phyloP scores from a whole-genome alignment of 2,797 vertebrate species.

The Acanthurus leucopareius region DNA sequence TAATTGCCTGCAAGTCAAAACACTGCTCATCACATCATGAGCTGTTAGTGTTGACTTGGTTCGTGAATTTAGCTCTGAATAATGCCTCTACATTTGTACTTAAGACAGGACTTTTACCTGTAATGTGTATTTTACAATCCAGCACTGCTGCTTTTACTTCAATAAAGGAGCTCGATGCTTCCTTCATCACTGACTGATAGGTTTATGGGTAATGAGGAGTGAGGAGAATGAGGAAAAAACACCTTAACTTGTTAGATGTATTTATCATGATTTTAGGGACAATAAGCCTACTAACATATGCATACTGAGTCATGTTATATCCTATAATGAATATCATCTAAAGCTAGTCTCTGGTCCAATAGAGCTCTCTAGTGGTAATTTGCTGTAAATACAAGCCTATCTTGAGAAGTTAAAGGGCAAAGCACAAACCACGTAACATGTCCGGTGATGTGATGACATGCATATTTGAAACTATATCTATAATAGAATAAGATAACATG shows the following conservation, averaged over 20 bases:
- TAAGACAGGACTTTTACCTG: neutral
- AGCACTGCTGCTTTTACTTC: neutral
- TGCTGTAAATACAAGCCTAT: neutral
- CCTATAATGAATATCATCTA: neutral
- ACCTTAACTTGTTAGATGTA: neutral
- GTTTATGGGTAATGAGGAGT: neutral
- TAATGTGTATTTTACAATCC: neutral
- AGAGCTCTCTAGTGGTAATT: constrained; percentile 23
- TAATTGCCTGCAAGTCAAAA: too few relatives aligned
- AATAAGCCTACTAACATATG: neutral
- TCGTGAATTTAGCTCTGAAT: too few relatives aligned
- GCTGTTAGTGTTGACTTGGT: too few relatives aligned
- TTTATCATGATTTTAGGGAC: neutral
- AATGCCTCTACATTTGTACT: neutral
- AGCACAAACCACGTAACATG: neutral
- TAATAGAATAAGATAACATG: neutral
- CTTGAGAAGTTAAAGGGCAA: neutral
- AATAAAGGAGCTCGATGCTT: neutral
- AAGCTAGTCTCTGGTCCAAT: neutral
- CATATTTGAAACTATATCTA: neutral
- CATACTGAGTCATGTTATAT: too few relatives aligned
- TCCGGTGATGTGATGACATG: accelerated
- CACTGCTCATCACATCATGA: too few relatives aligned
- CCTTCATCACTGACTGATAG: neutral
- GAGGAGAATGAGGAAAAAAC: neutral